Conservation (phyloP, 1,140 invertebrate species). For the Apis florea region DNA sequence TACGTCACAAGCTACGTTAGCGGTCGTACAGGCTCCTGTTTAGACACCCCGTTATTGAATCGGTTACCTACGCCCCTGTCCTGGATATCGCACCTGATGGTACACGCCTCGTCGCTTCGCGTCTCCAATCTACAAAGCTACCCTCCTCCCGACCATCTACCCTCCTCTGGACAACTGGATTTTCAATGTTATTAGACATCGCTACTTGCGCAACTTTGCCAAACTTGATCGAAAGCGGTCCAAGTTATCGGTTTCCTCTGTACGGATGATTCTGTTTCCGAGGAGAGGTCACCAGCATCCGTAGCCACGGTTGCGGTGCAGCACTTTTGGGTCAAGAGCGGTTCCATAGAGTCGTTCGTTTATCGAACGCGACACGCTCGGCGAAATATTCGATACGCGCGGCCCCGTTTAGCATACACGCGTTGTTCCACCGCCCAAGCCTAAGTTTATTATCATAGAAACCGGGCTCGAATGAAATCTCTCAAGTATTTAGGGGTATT, state of each 20-base stretch:
- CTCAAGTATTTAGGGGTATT: constrained; percentile 42
- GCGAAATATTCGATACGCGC: constrained; percentile 12
- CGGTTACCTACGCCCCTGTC: constrained; percentile 62
- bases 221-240: constrained; percentile 3
- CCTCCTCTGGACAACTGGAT: constrained; percentile 7
- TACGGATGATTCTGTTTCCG: not conserved
- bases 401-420: not conserved
- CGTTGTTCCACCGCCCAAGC: not conserved
- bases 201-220: not conserved
- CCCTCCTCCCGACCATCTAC: too few relatives aligned
- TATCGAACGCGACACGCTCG: constrained; percentile 6
- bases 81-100: constrained; percentile 59
- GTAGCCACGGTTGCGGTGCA: too few relatives aligned
- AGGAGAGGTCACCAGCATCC: not conserved
- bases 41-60: constrained; percentile 66
- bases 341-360: constrained; percentile 8
- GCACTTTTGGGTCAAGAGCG: not conserved
- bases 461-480: constrained; percentile 31
- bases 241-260: not conserved
- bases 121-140: constrained; percentile 59
- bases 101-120: constrained; percentile 56
- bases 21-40: constrained; percentile 61
- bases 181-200: constrained; percentile 33
- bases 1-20: constrained; percentile 63
- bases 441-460: constrained; percentile 42